Base-by-base conservation (phyloP, 2,797 vertebrate genomes). In the Oreonectes daqikongensis region DNA sequence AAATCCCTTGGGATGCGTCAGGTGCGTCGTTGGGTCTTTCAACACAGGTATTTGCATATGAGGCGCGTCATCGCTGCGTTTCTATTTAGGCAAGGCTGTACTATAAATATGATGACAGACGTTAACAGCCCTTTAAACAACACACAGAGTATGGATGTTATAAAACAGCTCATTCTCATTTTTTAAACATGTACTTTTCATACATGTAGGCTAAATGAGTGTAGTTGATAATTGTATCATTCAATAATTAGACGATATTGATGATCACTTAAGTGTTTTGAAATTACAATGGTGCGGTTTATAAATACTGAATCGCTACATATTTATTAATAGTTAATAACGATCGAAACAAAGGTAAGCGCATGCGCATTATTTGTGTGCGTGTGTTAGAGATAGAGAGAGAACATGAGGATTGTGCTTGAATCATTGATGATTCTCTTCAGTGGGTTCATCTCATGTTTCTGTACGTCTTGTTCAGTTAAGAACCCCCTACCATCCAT, bases 371-470 rank as follows among this genome's bases (percentile, higher is more conserved):
- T 8, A 7, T 46, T 46, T 72, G 60, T 28, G 48, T 42, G 46
- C 28, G 14, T 4, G 57, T 9, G 26, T 18, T 20, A 24, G 50
- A 53, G 64, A 68, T 28, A 44, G 28, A 72, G 30, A 69, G 59
- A 68, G 22, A 74, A 78, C 42, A 60, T 74, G 75, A 80, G 46
- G 30, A 66, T 61, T 69, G 59, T 26, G 42, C 40, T 50, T 82
- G 71, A 79, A 80, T 84, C 70, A 84, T 84, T 84, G 44, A 84
- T 84, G 75, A 53, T 72, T 22, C 65, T 71, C 68, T 53, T 69
- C 59, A n/a, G 63, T 75, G 30, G 61, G 69, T 17, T 22, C 15
- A 63, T 67, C 35, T 81, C 80, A 46, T 65, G 77, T 84, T 80
- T 71, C 80, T 65, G 22, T 72, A 32, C 48, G 4, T 68, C 10